phyloP scores from a whole-genome alignment of 2,888 invertebrate species.

The Pristionchus arcanus region DNA sequence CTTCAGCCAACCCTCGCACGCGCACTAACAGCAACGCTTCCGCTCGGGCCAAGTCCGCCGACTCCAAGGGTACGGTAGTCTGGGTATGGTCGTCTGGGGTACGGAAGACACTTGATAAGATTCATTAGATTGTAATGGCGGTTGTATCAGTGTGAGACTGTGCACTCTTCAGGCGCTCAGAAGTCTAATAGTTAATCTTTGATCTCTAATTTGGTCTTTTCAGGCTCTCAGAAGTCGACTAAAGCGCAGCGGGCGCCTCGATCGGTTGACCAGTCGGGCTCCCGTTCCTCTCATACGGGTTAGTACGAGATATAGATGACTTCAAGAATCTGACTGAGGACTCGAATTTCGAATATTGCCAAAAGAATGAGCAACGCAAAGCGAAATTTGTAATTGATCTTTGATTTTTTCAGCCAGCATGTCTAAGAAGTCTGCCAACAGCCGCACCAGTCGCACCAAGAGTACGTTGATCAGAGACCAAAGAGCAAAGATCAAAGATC shows the following conservation, averaged over 20 bases:
- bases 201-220: too few relatives aligned
- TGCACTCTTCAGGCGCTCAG: too few relatives aligned
- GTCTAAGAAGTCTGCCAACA: slow-evolving; percentile 94
- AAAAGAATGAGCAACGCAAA: too few relatives aligned
- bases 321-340: too few relatives aligned
- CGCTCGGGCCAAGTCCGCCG: neutral
- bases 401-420: neutral
- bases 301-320: neutral
- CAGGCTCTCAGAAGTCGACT: neutral
- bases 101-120: neutral
- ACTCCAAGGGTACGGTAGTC: neutral
- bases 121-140: too few relatives aligned
- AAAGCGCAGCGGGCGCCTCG: neutral
- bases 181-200: too few relatives aligned
- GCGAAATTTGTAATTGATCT: neutral
- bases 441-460: slow-evolving; percentile 96
- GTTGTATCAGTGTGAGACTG: too few relatives aligned
- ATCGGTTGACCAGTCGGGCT: neutral
- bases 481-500: neutral
- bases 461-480: slow-evolving; percentile 83
- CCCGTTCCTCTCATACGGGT: neutral
- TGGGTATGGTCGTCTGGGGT: neutral
- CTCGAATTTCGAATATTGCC: too few relatives aligned
- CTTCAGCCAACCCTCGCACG: neutral
- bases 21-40: neutral